phyloP scores from a whole-genome alignment of 64 coral and sea anemone genomes.

The Montipora efflorescens region DNA sequence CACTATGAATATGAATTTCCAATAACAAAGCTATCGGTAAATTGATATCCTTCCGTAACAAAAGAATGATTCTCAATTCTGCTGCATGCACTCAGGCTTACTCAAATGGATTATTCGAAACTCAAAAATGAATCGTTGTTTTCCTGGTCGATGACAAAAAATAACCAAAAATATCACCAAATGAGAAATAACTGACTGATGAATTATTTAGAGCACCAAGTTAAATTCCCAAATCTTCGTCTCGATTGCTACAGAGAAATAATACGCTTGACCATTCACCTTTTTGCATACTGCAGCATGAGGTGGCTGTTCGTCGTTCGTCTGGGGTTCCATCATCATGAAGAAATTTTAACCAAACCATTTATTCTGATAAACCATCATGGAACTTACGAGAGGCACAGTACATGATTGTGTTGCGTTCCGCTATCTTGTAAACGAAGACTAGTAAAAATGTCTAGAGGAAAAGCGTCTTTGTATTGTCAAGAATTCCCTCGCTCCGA shows the following conservation, averaged over 20 bases:
- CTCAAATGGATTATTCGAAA: background rate
- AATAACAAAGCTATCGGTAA: background rate
- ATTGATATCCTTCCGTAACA: background rate
- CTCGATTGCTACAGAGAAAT: slow-evolving; percentile 23
- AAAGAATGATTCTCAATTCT: background rate
- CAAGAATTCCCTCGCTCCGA: slow-evolving; percentile 45
- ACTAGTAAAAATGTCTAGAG: slow-evolving; percentile 3
- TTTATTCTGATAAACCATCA: background rate
- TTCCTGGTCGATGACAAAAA: background rate
- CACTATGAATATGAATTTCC: no score
- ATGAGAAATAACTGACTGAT: background rate
- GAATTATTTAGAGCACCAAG: slow-evolving; percentile 17
- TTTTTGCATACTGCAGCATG: slow-evolving; percentile 47
- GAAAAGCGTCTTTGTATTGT: slow-evolving; percentile 8
- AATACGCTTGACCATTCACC: background rate
- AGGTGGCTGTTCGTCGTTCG: slow-evolving; percentile 15
- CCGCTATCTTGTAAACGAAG: background rate
- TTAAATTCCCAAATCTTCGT: slow-evolving; percentile 30
- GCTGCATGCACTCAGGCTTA: background rate
- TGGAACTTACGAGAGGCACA: background rate
- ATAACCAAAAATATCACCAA: background rate
- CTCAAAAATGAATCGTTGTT: background rate
- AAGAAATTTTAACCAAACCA: background rate
- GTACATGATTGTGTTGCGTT: background rate
- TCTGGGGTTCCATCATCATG: background rate